Evolutionary conservation across 2,888 invertebrate genomes (phyloP).

Genomic region (Callyntrura guangdongensis): DNA sequence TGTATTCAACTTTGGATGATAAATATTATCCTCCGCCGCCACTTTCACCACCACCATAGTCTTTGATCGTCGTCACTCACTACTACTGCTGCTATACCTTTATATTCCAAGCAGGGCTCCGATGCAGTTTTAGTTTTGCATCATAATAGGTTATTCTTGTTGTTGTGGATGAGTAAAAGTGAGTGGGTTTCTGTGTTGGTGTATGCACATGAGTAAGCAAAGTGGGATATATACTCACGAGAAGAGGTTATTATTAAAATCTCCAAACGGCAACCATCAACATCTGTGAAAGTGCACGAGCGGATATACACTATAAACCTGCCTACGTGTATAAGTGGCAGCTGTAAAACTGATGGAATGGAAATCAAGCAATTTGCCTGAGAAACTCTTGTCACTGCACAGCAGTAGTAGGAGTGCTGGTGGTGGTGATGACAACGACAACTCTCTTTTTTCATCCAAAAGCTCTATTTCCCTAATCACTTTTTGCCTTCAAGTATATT

Average conservation of each 20-base stretch:
- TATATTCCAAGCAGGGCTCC: background rate
- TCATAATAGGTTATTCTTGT: constrained; percentile 44
- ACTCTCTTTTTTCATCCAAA: constrained; percentile 13
- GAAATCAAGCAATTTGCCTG: constrained; percentile 42
- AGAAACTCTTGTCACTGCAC: constrained; percentile 36
- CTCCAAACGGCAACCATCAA: background rate
- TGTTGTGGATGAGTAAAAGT: background rate
- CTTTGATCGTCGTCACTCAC: background rate
- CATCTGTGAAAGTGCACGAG: background rate
- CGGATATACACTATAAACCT: background rate
- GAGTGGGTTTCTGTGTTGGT: background rate
- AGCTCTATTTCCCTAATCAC: constrained; percentile 48
- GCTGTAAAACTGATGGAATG: constrained; percentile 50
- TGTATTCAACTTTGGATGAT: constrained; percentile 36
- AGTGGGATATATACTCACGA: background rate
- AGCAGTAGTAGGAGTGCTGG: background rate
- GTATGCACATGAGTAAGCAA: constrained; percentile 1
- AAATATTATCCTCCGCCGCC: background rate
- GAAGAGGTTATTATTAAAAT: background rate
- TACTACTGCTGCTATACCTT: background rate
- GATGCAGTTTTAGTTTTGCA: constrained; percentile 48
- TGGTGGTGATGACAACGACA: background rate
- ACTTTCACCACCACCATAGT: background rate
- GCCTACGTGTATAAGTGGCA: background rate
- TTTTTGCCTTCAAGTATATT: constrained; percentile 43